These are phyloP conservation scores for Elmis aenea DNA, from an alignment of 2,888 invertebrate genomes.

Conservation along the genomic window DNA sequence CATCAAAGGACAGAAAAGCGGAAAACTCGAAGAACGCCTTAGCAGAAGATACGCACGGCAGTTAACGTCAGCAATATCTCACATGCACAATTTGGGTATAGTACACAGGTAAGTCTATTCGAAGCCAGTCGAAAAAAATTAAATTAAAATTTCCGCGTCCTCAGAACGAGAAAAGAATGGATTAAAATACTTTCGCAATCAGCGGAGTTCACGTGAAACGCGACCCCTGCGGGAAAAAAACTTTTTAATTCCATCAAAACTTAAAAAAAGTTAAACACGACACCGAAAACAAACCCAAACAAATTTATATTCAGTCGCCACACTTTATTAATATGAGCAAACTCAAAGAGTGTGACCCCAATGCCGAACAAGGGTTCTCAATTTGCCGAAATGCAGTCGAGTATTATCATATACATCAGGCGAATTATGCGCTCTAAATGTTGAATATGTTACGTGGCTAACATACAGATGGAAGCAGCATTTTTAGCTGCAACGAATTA, in stretches of 20 bases:
- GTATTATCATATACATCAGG: slow-evolving; percentile 14
- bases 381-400: slow-evolving; percentile 16
- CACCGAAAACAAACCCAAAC: slow-evolving; percentile 7
- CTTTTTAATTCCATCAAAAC: slow-evolving; percentile 9
- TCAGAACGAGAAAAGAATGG: too few species aligned
- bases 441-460: slow-evolving; percentile 4
- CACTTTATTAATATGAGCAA: slow-evolving; percentile 19
- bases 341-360: slow-evolving; percentile 12
- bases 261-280: slow-evolving; percentile 11
- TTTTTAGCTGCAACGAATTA: too few species aligned
- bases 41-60: slow-evolving; percentile 58
- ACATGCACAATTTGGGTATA: slow-evolving; percentile 63
- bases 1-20: slow-evolving; percentile 55
- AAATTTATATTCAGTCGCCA: slow-evolving; percentile 12
- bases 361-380: slow-evolving; percentile 15
- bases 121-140: background rate
- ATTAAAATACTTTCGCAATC: too few species aligned
- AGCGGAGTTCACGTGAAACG: too few species aligned
- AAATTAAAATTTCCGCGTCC: background rate
- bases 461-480: too few species aligned
- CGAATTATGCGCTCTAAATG: slow-evolving; percentile 10
- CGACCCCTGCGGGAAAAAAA: background rate
- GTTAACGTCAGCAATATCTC: slow-evolving; percentile 61
- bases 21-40: slow-evolving; percentile 53
- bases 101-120: slow-evolving; percentile 57